Evolutionary conservation across 64 coral and sea anemone genomes (phyloP).

Genomic region (Anthopleura sola): DNA sequence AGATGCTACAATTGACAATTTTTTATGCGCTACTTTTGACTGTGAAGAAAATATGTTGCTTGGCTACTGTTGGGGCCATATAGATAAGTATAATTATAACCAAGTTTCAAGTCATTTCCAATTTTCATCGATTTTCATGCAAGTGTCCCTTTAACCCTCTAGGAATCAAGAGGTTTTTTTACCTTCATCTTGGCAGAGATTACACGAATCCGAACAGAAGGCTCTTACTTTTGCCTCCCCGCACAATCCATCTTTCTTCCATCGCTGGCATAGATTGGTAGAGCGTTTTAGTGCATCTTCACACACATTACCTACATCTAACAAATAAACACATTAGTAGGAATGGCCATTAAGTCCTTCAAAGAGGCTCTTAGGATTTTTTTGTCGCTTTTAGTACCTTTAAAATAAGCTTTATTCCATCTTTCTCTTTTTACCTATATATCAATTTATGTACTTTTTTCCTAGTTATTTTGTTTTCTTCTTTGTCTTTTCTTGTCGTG

Average conservation of each 20-base stretch:
- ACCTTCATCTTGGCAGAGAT: slow-evolving; percentile 1
- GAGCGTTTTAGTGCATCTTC: background rate
- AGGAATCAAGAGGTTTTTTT: background rate
- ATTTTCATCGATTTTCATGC: too few species aligned
- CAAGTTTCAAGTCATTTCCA: too few species aligned
- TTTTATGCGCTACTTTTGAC: too few species aligned
- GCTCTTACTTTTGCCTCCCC: background rate
- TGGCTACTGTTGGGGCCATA: too few species aligned
- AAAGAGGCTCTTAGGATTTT: background rate
- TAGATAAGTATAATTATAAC: too few species aligned
- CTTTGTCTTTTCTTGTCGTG: background rate
- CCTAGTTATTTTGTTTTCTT: too few species aligned
- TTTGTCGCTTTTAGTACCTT: background rate
- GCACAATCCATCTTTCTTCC: background rate
- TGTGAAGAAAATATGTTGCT: too few species aligned
- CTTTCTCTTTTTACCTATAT: too few species aligned
- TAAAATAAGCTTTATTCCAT: too few species aligned
- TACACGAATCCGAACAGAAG: background rate
- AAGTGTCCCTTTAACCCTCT: too few species aligned
- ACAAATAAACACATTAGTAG: background rate
- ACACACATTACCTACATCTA: background rate
- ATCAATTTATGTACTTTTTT: too few species aligned
- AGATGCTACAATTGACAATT: too few species aligned
- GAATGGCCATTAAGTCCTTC: background rate
- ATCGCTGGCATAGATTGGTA: background rate